phyloP scores from a whole-genome alignment of 2,888 invertebrate genomes.

The Noctua comes region DNA sequence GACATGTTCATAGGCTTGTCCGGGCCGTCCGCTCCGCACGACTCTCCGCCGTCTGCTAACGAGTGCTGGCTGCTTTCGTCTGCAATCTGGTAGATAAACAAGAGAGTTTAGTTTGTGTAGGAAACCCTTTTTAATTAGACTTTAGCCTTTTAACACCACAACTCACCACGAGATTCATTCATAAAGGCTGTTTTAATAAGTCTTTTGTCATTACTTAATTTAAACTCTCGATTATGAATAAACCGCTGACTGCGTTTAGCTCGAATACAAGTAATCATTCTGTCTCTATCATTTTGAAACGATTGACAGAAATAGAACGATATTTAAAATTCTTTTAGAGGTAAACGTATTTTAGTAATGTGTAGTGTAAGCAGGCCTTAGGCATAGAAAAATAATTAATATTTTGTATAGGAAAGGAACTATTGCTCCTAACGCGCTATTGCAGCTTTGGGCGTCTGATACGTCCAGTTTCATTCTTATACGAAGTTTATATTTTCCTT shows the following conservation, averaged over 20 bases:
- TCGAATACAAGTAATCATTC: not conserved
- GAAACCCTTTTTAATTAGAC: not conserved
- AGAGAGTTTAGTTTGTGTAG: not conserved
- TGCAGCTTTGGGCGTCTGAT: not conserved
- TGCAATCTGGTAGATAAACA: slow-evolving; percentile 83
- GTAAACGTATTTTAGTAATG: not conserved
- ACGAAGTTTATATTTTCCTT: not conserved
- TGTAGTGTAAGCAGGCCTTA: not conserved
- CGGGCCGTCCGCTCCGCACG: slow-evolving; percentile 77
- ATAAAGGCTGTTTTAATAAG: not conserved
- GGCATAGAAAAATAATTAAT: not conserved
- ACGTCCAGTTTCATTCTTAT: not conserved
- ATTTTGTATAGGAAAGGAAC: not conserved
- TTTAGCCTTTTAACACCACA: not conserved
- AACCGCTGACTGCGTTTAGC: not conserved
- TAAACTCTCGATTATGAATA: not conserved
- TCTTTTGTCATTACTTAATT: not conserved
- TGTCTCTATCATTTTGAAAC: not conserved
- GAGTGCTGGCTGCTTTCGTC: slow-evolving; percentile 94
- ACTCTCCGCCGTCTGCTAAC: slow-evolving; percentile 81
- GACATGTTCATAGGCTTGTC: slow-evolving; percentile 71
- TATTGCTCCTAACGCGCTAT: not conserved
- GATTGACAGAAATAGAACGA: not conserved
- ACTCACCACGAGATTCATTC: not conserved
- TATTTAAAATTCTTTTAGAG: not conserved